These are phyloP conservation scores for Pogonomyrmex californicus DNA, from an alignment of 1,140 invertebrate species.

Conservation along the genomic window DNA sequence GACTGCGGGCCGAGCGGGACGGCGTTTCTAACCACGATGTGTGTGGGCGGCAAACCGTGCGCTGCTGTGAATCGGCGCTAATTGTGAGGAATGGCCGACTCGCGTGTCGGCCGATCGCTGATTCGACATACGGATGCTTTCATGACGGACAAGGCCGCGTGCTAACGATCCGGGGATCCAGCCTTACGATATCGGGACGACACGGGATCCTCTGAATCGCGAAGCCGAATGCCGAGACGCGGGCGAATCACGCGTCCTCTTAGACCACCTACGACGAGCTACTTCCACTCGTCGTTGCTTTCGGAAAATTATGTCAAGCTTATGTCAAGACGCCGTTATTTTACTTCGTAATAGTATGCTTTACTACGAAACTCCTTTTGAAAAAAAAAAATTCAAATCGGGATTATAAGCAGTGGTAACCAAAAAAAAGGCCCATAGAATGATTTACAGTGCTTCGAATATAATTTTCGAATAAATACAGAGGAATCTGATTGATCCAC, in stretches of 20 bases:
- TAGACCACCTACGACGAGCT: slow-evolving; percentile 56
- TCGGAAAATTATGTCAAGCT: not conserved
- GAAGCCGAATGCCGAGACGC: not conserved
- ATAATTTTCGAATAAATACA: not conserved
- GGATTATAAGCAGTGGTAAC: too few relatives aligned
- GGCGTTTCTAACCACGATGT: slow-evolving; percentile 46
- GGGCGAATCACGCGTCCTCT: not conserved
- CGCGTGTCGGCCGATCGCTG: slow-evolving; percentile 71
- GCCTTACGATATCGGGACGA: slow-evolving; percentile 44
- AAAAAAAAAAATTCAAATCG: not conserved
- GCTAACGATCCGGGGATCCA: slow-evolving; percentile 45
- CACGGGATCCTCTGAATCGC: slow-evolving; percentile 26
- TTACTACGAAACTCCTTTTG: not conserved
- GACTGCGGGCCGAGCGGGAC: slow-evolving; percentile 52
- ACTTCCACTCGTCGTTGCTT: not conserved
- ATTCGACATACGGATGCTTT: slow-evolving; percentile 73
- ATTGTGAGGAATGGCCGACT: slow-evolving; percentile 77
- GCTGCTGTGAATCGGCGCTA: slow-evolving; percentile 75
- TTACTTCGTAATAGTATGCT: not conserved
- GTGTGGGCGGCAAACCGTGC: slow-evolving; percentile 62
- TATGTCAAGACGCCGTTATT: not conserved
- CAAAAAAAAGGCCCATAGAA: too few relatives aligned
- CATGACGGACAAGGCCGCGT: slow-evolving; percentile 57
- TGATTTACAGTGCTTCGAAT: too few relatives aligned
- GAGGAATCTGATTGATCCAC: not conserved